Evolutionary conservation across 2,113 vertebrate genomes (phyloP), one percentile per base, ranked within the genome.

Genomic region (Anolis carolinensis): DNA sequence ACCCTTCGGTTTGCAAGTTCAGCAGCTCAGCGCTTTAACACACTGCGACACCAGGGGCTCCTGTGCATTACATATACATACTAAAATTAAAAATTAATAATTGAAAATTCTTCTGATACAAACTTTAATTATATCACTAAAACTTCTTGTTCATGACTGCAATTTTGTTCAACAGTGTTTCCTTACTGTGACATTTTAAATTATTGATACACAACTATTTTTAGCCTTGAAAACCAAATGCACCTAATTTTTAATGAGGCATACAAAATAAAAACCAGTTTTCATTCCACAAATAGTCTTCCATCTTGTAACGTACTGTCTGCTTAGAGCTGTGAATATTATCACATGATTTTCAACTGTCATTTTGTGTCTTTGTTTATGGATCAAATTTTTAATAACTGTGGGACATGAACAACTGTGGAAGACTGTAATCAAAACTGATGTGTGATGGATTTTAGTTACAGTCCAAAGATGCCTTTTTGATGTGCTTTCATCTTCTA

Each of bases 401-500:
- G 39, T 44, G 39, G 39, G 48, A 85, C 2, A 68, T 90, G 65
- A 68, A 20, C 30, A 81, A 10, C 18, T 74, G 55, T 18, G 68
- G 71, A 70, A 92, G 80, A 86, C 88, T 92, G 78, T 79, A 18
- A 82, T 73, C 68, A 83, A 14, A 36, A 25, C 52, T 39, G 8
- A 32, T 59, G 14, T 74, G 36, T 32, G 89, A 36, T 82, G 81
- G 87, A 90, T 81, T 52, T 10, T 50, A 72, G 90, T 89, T 78
- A 75, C 55, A 34, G 72, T 34, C 73, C 44, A 13, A 32, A 30
- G 32, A 36, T 87, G 77, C 25, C 85, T 78, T 85, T 91, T 78
- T 94, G 91, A 92, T 59, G 90, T 87, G 88, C 0, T 91, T 87
- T 87, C 75, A 18, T 85, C 71, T 87, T 90, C 90, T n/a, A 80